phyloP scores from a whole-genome alignment of 1,140 invertebrate genomes.

The Charaxes varanes region DNA sequence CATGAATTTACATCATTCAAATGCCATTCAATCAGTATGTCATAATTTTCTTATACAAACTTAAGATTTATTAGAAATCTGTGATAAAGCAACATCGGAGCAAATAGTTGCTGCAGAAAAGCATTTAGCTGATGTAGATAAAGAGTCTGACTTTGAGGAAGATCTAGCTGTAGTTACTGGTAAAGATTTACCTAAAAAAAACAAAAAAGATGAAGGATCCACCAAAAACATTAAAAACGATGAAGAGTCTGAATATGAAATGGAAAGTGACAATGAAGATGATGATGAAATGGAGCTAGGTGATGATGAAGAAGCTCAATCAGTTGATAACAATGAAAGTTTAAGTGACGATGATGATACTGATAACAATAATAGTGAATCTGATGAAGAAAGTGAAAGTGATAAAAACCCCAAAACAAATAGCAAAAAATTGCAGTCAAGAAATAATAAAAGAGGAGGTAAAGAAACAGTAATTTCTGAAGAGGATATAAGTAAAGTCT shows the following conservation, averaged over 20 bases:
- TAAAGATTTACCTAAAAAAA: conserved; percentile 38
- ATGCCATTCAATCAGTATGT: not conserved
- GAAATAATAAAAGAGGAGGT: conserved; percentile 4
- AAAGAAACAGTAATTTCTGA: conserved; percentile 30
- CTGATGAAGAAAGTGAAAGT: conserved; percentile 19
- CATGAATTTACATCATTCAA: not conserved
- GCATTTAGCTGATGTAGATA: conserved; percentile 75
- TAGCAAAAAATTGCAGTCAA: conserved; percentile 5
- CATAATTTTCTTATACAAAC: conserved; percentile 19
- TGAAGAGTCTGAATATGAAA: conserved; percentile 29
- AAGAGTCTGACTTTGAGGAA: conserved; percentile 79
- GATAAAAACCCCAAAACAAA: conserved; percentile 29
- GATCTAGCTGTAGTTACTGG: conserved; percentile 75
- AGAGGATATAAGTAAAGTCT: conserved; percentile 54
- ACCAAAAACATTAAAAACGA: conserved; percentile 17
- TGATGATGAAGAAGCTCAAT: conserved; percentile 33
- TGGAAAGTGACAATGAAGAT: conserved; percentile 27
- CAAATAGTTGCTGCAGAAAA: conserved; percentile 77
- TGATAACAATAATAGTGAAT: conserved; percentile 16
- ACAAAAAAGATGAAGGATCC: conserved; percentile 38
- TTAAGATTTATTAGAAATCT: conserved; percentile 85
- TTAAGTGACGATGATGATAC: conserved; percentile 23
- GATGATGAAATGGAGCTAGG: conserved; percentile 24
- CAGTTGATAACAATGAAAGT: conserved; percentile 21
- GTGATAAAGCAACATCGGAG: conserved; percentile 82